Evolutionary conservation across 2,888 invertebrate genomes (phyloP).

Genomic region (Chymomyza procnemis): DNA sequence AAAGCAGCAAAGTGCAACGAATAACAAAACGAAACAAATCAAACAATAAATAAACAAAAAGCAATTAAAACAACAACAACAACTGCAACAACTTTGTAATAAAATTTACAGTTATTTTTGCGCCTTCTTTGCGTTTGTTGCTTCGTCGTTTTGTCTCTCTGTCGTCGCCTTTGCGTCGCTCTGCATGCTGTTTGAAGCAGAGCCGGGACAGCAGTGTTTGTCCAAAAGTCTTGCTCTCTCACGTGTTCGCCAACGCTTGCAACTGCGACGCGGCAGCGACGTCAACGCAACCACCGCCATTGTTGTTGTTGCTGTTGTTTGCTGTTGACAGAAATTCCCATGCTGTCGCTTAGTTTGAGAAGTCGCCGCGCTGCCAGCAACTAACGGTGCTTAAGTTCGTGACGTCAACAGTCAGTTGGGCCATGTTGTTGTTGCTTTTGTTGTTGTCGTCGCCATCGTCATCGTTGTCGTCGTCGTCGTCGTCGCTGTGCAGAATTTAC

Average conservation of each 20-base stretch:
- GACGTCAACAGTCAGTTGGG: neutral
- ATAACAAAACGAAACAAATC: no score
- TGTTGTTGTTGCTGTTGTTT: neutral
- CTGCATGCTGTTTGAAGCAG: constrained; percentile 1
- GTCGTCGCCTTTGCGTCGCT: neutral
- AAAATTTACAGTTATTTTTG: constrained; percentile 22
- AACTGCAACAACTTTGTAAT: constrained; percentile 10
- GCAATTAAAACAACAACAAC: constrained; percentile 21
- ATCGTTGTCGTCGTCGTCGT: neutral
- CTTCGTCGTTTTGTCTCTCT: neutral
- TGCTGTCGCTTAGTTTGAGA: neutral
- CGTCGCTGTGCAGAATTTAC: neutral
- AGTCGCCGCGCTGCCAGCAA: neutral
- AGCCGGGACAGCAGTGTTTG: constrained; percentile 42
- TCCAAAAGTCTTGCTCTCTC: constrained; percentile 43
- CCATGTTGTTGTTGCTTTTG: neutral
- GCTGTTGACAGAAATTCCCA: neutral
- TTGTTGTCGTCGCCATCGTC: no score
- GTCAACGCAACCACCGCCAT: neutral
- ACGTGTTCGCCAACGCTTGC: constrained; percentile 39
- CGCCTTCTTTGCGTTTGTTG: neutral
- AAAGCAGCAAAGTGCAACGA: constrained; percentile 25
- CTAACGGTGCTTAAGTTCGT: neutral
- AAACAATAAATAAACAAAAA: constrained; percentile 11
- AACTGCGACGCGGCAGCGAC: constrained; percentile 1